Evolutionary conservation across 2,888 invertebrate species (phyloP).

Genomic region (Zaprionus bogoriensis): DNA sequence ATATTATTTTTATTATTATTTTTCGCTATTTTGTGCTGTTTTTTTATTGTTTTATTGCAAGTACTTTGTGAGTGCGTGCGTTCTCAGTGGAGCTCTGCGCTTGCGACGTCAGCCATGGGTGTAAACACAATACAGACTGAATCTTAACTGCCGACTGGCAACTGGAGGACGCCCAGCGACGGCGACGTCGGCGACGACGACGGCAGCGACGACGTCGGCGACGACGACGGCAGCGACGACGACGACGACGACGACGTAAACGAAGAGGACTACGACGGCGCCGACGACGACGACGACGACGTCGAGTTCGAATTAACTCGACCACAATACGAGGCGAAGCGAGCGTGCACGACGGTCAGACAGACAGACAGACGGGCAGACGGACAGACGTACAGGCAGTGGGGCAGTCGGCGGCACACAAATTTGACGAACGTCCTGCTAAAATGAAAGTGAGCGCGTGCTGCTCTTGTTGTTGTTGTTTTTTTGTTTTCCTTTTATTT

Average conservation of each 20-base stretch:
- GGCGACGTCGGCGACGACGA: slow-evolving; percentile 26
- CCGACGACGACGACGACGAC: slow-evolving; percentile 1
- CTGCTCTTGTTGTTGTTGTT: slow-evolving; percentile 3
- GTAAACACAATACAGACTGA: slow-evolving; percentile 82
- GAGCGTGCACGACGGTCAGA: neutral
- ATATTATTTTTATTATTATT: no score
- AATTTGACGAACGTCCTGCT: slow-evolving; percentile 47
- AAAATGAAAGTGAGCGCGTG: slow-evolving; percentile 52
- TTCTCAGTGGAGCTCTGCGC: slow-evolving; percentile 58
- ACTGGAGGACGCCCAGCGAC: slow-evolving; percentile 19
- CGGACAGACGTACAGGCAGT: neutral
- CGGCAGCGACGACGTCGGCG: slow-evolving; percentile 16
- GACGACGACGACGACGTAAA: slow-evolving; percentile 25
- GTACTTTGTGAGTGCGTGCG: slow-evolving; percentile 40
- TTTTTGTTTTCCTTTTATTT: neutral
- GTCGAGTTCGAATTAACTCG: slow-evolving; percentile 70
- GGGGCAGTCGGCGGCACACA: neutral
- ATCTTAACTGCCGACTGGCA: slow-evolving; percentile 61
- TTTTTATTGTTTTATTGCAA: slow-evolving; percentile 47
- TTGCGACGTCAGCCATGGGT: slow-evolving; percentile 80
- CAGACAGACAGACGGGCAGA: neutral
- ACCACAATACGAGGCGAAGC: slow-evolving; percentile 60
- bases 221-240: slow-evolving; percentile 18
- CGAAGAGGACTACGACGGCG: slow-evolving; percentile 25
- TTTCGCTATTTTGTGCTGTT: slow-evolving; percentile 4